Percentiles rank a stretch among this genome's conserved stretches.
phyloP scores from a whole-genome alignment of 2,888 invertebrate species.

The Nomada ruficornis region DNA sequence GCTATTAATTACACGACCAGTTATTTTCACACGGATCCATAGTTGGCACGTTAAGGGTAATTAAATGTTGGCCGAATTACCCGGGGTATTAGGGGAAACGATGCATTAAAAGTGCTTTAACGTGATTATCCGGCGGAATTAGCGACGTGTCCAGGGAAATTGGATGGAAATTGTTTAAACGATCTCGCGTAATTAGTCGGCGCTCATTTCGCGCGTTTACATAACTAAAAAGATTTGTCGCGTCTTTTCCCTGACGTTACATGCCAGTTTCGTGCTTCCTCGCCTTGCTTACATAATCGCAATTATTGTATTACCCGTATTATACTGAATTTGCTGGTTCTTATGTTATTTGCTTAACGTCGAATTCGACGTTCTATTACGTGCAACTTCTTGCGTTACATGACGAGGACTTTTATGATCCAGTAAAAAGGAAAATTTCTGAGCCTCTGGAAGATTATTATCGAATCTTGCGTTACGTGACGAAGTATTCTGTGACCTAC shows the following conservation, averaged over 20 bases:
- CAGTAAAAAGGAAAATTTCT: too few species aligned
- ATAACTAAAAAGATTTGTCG: conserved; percentile 17
- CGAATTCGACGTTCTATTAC: too few species aligned
- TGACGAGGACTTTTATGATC: too few species aligned
- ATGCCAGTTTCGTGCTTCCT: neutral
- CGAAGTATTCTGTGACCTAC: too few species aligned
- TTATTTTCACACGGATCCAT: neutral
- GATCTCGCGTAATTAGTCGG: conserved; percentile 9
- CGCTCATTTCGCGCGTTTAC: conserved; percentile 11
- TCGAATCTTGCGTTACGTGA: too few species aligned
- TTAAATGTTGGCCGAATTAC: conserved; percentile 24
- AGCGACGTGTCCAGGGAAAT: conserved; percentile 6
- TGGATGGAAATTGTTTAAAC: conserved; percentile 13
- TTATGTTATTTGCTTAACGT: too few species aligned
- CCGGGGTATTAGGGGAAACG: conserved; percentile 15
- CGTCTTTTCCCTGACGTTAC: neutral
- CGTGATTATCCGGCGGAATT: conserved; percentile 19
- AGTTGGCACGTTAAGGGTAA: conserved; percentile 1
- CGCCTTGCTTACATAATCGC: conserved; percentile 23
- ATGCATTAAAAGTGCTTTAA: conserved; percentile 29
- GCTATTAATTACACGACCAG: too few species aligned
- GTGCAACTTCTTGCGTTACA: too few species aligned
- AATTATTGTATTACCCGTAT: conserved; percentile 25
- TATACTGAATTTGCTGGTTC: too few species aligned
- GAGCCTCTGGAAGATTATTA: too few species aligned